Conservation (phyloP, 2,797 vertebrate genomes). For the Sciurus vulgaris region DNA sequence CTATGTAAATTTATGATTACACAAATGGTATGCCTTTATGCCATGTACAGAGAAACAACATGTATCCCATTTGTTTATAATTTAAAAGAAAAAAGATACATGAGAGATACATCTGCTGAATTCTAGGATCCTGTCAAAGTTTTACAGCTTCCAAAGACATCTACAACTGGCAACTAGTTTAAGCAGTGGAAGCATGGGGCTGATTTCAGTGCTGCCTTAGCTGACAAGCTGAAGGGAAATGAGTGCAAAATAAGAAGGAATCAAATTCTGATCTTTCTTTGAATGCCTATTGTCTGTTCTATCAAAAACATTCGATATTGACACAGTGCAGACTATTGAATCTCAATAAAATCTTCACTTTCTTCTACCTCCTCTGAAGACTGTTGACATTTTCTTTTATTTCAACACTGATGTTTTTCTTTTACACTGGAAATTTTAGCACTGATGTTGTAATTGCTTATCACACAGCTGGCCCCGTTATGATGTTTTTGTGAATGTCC, state of each 20-base stretch:
- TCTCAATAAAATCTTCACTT: slow-evolving; percentile 80
- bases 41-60: too few species aligned
- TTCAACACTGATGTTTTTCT: slow-evolving; percentile 75
- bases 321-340: slow-evolving; percentile 42
- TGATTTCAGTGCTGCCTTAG: slow-evolving; percentile 31
- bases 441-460: slow-evolving; percentile 85
- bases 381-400: slow-evolving; percentile 80
- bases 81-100: too few species aligned
- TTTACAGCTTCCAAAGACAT: slow-evolving; percentile 18
- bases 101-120: not conserved
- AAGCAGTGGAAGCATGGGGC: not conserved
- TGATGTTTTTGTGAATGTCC: slow-evolving; percentile 78
- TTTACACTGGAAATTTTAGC: slow-evolving; percentile 75
- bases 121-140: slow-evolving; percentile 20
- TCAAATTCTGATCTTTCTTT: slow-evolving; percentile 73
- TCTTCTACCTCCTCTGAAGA: slow-evolving; percentile 71
- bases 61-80: too few species aligned
- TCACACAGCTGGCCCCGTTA: slow-evolving; percentile 82
- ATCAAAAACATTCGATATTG: slow-evolving; percentile 73
- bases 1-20: too few species aligned
- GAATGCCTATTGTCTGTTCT: slow-evolving; percentile 60
- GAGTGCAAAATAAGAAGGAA: slow-evolving; percentile 59
- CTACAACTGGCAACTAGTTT: slow-evolving; percentile 6
- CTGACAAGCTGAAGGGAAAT: slow-evolving; percentile 58
- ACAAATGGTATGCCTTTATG: too few species aligned